These are phyloP conservation scores for Bombus breviceps DNA, from an alignment of 1,140 invertebrate species.

Conservation along the genomic window DNA sequence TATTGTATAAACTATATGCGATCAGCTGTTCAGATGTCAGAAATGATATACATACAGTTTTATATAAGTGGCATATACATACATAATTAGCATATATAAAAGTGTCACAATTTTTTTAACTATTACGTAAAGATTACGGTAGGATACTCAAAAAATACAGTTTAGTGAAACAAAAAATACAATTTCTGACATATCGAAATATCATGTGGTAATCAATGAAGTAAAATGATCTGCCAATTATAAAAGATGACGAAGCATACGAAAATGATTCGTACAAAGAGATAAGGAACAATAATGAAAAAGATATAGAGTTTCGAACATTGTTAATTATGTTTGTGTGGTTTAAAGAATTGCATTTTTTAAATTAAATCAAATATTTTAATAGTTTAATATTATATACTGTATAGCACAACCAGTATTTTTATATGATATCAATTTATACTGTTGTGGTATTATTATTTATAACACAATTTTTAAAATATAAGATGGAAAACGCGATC, in stretches of 20 bases:
- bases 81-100: background rate
- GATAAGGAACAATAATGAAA: constrained; percentile 9
- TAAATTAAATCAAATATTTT: background rate
- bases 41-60: background rate
- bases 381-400: background rate
- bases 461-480: background rate
- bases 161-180: background rate
- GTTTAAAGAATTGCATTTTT: background rate
- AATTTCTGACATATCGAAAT: background rate
- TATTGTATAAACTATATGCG: background rate
- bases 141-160: background rate
- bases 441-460: background rate
- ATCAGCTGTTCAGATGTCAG: constrained; percentile 25
- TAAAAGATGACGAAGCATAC: constrained; percentile 21
- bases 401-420: background rate
- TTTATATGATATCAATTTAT: background rate
- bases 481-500: constrained; percentile 56
- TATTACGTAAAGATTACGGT: background rate
- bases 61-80: background rate
- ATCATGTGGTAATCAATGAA: background rate
- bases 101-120: background rate
- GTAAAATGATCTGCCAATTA: background rate
- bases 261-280: constrained; percentile 2
- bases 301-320: background rate
- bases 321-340: background rate